A percentile compares a stretch with the other conserved stretches of the same genome.
Evolutionary conservation across 2,113 vertebrate genomes (phyloP).

Genomic region (Ceyx cyanopectus): DNA sequence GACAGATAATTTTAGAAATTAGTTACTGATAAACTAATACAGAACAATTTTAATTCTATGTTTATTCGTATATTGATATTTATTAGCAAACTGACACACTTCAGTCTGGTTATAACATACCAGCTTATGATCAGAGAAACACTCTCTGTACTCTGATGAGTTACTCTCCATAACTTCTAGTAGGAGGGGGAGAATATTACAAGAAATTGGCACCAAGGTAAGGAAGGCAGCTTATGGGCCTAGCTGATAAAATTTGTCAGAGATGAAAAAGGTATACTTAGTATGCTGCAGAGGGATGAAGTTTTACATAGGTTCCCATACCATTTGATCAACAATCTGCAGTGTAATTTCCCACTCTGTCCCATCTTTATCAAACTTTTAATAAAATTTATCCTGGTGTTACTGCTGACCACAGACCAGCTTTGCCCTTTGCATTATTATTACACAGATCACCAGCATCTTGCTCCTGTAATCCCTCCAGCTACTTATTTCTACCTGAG

Average conservation of each 20-base stretch:
- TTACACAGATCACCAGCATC: neutral
- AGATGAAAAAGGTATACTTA: rapidly evolving
- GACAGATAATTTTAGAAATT: conserved; percentile 29
- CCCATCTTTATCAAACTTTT: neutral
- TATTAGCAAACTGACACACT: neutral
- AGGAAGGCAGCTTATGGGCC: neutral
- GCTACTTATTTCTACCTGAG: neutral
- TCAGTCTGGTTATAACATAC: neutral
- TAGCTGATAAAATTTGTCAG: neutral
- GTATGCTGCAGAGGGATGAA: rapidly evolving
- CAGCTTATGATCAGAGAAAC: neutral
- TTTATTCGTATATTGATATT: neutral
- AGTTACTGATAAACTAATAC: conserved; percentile 15
- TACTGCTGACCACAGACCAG: neutral
- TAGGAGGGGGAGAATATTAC: neutral
- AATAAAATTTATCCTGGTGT: neutral
- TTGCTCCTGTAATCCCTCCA: neutral
- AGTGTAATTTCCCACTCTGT: neutral
- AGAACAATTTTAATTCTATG: neutral
- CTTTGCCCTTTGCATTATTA: neutral
- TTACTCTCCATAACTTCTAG: too few relatives aligned
- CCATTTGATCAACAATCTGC: neutral
- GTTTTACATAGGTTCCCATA: neutral
- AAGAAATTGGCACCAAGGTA: neutral
- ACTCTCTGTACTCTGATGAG: neutral